Evolutionary conservation across 2,797 vertebrate species (phyloP), one percentile per base, ranked within the genome.

Genomic region (Balearica regulorum): DNA sequence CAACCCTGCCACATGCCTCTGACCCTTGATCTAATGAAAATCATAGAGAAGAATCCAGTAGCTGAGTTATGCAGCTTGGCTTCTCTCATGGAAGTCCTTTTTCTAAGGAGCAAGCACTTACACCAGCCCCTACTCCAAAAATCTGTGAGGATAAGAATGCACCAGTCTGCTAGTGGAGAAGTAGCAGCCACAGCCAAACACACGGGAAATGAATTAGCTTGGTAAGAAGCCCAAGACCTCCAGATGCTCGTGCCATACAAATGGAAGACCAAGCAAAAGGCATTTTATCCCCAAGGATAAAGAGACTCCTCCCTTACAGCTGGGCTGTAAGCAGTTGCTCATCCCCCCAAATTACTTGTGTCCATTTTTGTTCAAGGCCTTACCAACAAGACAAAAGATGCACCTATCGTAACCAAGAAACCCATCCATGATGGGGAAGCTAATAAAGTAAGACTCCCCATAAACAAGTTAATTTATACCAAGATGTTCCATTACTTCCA

Each of bases 191-290:
- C 20, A 72, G 81, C 22, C 49, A 58, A 72, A 78, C 0, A 2
- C 20, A 39, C 1, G 4, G 35, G 57, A 75, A 89, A 92, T 16
- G 0, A 66, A 62, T 81, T 65, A 65, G 58, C 10, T 15, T 11
- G 4, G 4, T 49, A 26, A 85, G 79, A 79, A 87, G 55, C 20
- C 22, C 11, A 66, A n/a, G 25, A 73, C 28, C 6, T 58, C 39
- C 53, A 80, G 29, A 43, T 8, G 82, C 1, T 10, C 0, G 1
- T 11, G 31, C 18, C 20, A 16, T 9, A 20, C 0, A 1, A 72
- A 3, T 9, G 4, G 25, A 73, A 79, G 25, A 60, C 5, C 20
- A 54, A 89, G 7, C 6, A 82, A 92, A 82, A 2, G 3, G 37
- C 13, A 89, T 58, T 64, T 81, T 28, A 62, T 17, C 12, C 35